Conservation (phyloP, 1,140 invertebrate species). For the Oncopodura yosiiana region DNA sequence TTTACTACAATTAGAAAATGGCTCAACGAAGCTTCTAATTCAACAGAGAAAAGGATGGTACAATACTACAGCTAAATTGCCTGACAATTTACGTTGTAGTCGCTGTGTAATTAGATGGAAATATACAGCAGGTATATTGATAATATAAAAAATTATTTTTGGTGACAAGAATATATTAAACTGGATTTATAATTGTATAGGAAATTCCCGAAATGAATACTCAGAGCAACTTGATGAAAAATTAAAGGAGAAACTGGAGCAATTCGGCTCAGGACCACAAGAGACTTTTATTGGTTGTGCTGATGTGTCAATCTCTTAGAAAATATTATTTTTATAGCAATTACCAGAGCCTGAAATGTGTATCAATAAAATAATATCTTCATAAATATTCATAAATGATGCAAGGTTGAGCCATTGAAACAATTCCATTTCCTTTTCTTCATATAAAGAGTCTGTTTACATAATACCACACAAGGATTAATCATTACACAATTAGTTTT, state of each 20-base stretch:
- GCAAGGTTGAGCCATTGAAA: no score
- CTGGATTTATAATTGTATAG: slow-evolving; percentile 6
- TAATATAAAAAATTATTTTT: background rate
- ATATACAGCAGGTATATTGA: slow-evolving; percentile 45
- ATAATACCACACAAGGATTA: no score
- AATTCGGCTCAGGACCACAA: slow-evolving; percentile 38
- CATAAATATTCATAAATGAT: no score
- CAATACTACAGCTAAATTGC: slow-evolving; percentile 41
- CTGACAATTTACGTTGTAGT: slow-evolving; percentile 47
- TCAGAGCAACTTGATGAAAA: slow-evolving; percentile 35
- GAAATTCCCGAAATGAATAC: no score
- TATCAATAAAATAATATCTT: no score
- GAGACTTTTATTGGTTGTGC: slow-evolving; percentile 43
- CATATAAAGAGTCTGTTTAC: no score
- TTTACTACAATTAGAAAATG: slow-evolving; percentile 43
- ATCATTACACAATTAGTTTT: no score
- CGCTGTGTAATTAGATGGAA: slow-evolving; percentile 60
- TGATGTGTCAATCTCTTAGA: slow-evolving; percentile 5
- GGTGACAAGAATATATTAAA: background rate
- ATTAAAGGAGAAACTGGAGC: slow-evolving; percentile 33
- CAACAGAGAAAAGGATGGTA: slow-evolving; percentile 37
- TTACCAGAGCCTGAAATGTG: no score
- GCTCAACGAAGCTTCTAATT: slow-evolving; percentile 37
- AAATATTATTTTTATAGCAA: no score
- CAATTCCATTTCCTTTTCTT: no score